phyloP scores from a whole-genome alignment of 2,888 invertebrate genomes.

The Macaria liturata region DNA sequence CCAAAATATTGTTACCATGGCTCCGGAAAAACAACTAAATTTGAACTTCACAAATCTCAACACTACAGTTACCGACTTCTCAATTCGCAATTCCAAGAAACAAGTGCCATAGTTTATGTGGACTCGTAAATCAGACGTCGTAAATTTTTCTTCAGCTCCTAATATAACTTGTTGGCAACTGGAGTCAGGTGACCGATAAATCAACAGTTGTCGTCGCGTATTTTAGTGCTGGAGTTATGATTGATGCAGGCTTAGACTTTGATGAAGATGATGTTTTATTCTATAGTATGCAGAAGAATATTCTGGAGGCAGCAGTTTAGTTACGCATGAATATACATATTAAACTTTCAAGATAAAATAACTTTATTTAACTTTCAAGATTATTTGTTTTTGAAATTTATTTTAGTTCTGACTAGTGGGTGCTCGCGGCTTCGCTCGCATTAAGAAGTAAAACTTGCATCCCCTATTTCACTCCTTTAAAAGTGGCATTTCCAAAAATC shows the following conservation, averaged over 20 bases:
- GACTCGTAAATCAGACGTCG: slow-evolving; percentile 53
- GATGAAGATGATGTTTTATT: slow-evolving; percentile 20
- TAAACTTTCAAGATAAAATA: no score
- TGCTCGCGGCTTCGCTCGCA: no score
- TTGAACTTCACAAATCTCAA: slow-evolving; percentile 14
- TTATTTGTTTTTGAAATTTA: no score
- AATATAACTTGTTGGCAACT: slow-evolving; percentile 60
- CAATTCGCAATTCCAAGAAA: slow-evolving; percentile 41
- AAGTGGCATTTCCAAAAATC: no score
- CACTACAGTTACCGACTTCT: slow-evolving; percentile 28
- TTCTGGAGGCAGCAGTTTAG: no score
- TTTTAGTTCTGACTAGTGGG: slow-evolving; percentile 1
- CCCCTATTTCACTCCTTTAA: no score
- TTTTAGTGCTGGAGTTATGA: slow-evolving; percentile 36
- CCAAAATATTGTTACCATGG: no score
- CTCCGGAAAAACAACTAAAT: no score
- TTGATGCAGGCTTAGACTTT: slow-evolving; percentile 33
- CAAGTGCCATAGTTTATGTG: slow-evolving; percentile 49
- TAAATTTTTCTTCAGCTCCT: slow-evolving; percentile 54
- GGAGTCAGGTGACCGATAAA: slow-evolving; percentile 64
- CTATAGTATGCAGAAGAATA: no score
- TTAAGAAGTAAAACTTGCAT: no score
- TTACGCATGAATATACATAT: no score
- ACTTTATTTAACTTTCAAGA: no score
- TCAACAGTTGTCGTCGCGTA: slow-evolving; percentile 47